Evolutionary conservation across 2,888 invertebrate genomes (phyloP).

Genomic region (Parelbella ahira): DNA sequence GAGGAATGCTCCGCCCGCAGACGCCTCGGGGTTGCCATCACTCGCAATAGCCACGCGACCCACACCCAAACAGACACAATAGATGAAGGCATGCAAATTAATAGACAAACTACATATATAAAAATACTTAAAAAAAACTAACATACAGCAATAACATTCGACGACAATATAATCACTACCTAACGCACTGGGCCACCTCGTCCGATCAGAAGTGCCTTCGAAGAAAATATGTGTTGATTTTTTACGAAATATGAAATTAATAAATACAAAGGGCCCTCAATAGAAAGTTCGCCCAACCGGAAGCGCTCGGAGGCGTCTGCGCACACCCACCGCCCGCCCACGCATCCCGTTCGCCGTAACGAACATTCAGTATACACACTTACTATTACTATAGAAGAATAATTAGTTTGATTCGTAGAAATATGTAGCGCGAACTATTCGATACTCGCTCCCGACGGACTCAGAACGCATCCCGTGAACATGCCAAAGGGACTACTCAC

Average conservation of each 20-base stretch:
- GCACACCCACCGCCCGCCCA: constrained; percentile 43
- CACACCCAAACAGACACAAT: constrained; percentile 89
- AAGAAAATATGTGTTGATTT: constrained; percentile 86
- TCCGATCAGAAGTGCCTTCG: constrained; percentile 98
- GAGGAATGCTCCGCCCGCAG: constrained; percentile 47
- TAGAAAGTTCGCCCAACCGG: constrained; percentile 89
- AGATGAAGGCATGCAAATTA: constrained; percentile 86
- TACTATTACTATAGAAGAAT: constrained; percentile 76
- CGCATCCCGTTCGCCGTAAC: constrained; percentile 57
- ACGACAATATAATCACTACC: too few species aligned
- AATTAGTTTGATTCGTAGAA: constrained; percentile 80
- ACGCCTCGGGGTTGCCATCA: constrained; percentile 82
- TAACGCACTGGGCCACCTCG: constrained; percentile 93
- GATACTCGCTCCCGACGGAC: constrained; percentile 39
- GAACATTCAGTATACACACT: constrained; percentile 72
- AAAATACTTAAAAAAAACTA: constrained; percentile 40
- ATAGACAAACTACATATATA: constrained; percentile 55
- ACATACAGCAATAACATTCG: constrained; percentile 39
- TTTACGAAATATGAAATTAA: constrained; percentile 89
- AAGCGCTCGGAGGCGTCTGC: constrained; percentile 66
- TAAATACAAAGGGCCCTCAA: constrained; percentile 91
- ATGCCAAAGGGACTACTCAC: constrained; percentile 6
- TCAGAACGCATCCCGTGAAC: too few species aligned
- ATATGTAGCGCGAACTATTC: constrained; percentile 64
- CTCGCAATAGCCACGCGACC: constrained; percentile 84